Evolutionary conservation across 2,113 vertebrate species (phyloP).

Genomic region (Sphyrna mokarran): DNA sequence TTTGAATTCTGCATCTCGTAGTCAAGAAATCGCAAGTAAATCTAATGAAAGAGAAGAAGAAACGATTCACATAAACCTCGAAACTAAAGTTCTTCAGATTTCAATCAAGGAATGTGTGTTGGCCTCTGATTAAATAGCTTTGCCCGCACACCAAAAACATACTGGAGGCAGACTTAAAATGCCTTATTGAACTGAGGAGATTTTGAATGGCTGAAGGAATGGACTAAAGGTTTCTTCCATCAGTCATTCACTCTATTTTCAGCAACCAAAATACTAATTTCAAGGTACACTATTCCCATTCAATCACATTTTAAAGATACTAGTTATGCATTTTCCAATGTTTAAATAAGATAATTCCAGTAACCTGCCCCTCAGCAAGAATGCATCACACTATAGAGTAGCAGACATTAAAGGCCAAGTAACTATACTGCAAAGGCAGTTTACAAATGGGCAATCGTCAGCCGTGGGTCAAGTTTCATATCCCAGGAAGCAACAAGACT

Average conservation of each 20-base stretch:
- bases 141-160: neutral
- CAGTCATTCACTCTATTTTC: neutral
- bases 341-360: neutral
- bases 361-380: neutral
- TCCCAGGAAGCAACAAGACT: neutral
- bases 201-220: neutral
- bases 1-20: slow-evolving; percentile 99
- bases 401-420: neutral
- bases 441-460: neutral
- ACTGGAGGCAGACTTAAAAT: neutral
- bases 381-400: neutral
- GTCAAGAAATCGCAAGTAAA: slow-evolving; percentile 93
- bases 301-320: neutral
- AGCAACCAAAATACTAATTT: neutral
- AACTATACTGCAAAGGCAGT: neutral
- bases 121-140: neutral
- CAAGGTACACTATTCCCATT: neutral
- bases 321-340: neutral
- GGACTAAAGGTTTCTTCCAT: neutral
- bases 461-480: neutral
- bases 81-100: neutral
- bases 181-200: neutral
- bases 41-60: slow-evolving; percentile 55
- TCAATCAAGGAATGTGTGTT: neutral
- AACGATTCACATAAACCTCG: too few relatives aligned